phyloP scores from a whole-genome alignment of 2,113 vertebrate genomes.

The Neolamprologus cancellatus region DNA sequence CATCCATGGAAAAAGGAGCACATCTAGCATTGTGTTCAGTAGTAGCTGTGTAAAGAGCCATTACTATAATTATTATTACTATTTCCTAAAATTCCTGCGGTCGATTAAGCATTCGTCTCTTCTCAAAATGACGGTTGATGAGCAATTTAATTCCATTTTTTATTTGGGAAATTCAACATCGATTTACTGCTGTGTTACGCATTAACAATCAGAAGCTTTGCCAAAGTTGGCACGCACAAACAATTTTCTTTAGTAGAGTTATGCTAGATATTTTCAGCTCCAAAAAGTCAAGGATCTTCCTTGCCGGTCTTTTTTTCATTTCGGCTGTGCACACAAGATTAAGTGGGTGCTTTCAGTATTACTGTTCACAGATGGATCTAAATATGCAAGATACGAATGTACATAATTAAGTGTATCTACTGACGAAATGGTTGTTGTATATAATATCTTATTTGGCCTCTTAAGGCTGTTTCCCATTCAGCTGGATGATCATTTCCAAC shows the following conservation, averaged over 20 bases:
- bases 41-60: not conserved
- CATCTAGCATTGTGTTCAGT: constrained; percentile 28
- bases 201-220: constrained; percentile 4
- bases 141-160: not conserved
- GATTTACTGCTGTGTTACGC: not conserved
- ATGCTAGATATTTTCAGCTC: not conserved
- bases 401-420: constrained; percentile 13
- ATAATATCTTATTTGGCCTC: not conserved
- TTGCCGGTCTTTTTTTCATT: not conserved
- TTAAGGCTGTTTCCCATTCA: not conserved
- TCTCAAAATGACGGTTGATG: not conserved
- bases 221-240: constrained; percentile 23
- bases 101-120: not conserved
- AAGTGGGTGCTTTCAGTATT: constrained; percentile 17
- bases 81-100: not conserved
- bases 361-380: not conserved
- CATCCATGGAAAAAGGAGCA: constrained; percentile 33
- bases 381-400: constrained; percentile 10
- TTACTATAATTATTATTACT: not conserved
- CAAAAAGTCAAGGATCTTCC: not conserved
- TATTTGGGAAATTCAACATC: not conserved
- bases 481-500: not conserved
- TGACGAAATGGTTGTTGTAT: not conserved
- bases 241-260: not conserved
- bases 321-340: not conserved